phyloP scores from a whole-genome alignment of 2,797 vertebrate genomes.

The Orientallactaga sibirica region DNA sequence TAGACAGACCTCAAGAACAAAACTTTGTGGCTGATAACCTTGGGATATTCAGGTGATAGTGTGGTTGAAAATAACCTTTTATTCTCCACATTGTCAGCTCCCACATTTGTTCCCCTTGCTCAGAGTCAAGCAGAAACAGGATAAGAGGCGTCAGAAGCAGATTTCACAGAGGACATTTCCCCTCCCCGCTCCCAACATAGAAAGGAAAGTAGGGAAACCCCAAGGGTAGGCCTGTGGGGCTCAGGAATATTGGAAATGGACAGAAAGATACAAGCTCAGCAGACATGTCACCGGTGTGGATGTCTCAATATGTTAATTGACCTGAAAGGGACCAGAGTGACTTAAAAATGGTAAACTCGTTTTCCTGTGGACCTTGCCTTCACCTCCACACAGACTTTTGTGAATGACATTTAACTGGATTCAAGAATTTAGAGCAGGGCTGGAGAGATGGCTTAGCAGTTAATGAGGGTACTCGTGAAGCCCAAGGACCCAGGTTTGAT shows the following conservation, averaged over 20 bases:
- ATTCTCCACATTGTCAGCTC: neutral
- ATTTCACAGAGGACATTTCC: neutral
- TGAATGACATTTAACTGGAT: neutral
- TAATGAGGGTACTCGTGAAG: no score
- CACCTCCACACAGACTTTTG: neutral
- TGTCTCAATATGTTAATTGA: neutral
- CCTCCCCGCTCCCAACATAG: neutral
- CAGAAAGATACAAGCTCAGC: neutral
- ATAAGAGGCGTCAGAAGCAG: neutral
- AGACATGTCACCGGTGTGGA: neutral
- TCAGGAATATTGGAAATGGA: neutral
- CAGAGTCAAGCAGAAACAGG: neutral
- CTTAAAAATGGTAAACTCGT: neutral
- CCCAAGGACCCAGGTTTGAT: no score
- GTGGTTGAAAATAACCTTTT: neutral
- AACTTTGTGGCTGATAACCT: neutral
- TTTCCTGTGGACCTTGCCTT: neutral
- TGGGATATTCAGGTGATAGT: neutral
- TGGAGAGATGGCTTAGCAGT: neutral
- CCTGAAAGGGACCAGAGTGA: neutral
- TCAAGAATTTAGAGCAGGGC: conserved; percentile 9
- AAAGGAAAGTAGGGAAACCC: neutral
- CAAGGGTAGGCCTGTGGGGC: neutral
- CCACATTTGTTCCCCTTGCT: neutral
- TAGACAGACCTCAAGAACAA: neutral